phyloP scores from a whole-genome alignment of 1,140 invertebrate species.

The Patella vulgata region DNA sequence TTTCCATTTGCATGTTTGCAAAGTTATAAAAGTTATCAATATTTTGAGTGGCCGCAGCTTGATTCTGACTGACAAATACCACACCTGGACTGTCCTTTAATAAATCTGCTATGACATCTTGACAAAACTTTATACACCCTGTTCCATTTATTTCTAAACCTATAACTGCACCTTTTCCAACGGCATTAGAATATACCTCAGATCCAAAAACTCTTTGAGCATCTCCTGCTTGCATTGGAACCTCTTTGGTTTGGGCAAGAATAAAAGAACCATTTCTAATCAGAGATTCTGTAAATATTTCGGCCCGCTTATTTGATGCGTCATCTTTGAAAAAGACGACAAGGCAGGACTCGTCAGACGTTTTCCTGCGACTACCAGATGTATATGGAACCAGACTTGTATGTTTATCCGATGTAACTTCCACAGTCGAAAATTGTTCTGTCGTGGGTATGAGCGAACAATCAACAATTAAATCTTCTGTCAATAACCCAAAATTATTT shows the following conservation, averaged over 20 bases:
- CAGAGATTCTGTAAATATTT: slow-evolving; percentile 63
- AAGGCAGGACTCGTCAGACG: slow-evolving; percentile 65
- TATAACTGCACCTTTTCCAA: slow-evolving; percentile 66
- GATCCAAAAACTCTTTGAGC: slow-evolving; percentile 65
- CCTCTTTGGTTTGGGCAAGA: slow-evolving; percentile 67
- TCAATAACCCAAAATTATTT: slow-evolving; percentile 68
- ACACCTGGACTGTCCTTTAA: slow-evolving; percentile 64
- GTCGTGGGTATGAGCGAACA: slow-evolving; percentile 60
- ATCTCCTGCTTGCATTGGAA: slow-evolving; percentile 62
- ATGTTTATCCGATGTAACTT: slow-evolving; percentile 31
- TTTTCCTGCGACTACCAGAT: slow-evolving; percentile 45
- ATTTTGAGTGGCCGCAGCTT: slow-evolving; percentile 56
- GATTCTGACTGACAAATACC: slow-evolving; percentile 65
- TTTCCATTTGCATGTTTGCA: slow-evolving; percentile 62
- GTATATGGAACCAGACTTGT: slow-evolving; percentile 67
- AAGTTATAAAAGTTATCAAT: slow-evolving; percentile 67
- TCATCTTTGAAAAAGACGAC: slow-evolving; percentile 69
- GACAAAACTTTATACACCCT: slow-evolving; percentile 57
- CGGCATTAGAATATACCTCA: slow-evolving; percentile 62
- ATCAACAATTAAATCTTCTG: too few species aligned
- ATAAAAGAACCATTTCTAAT: too few species aligned
- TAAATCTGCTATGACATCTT: slow-evolving; percentile 58
- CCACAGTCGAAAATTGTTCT: slow-evolving; percentile 44
- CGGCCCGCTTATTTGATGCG: slow-evolving; percentile 62
- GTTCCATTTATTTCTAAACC: slow-evolving; percentile 67